Evolutionary conservation across 2,113 vertebrate genomes (phyloP).

Genomic region (Corythaixoides concolor): DNA sequence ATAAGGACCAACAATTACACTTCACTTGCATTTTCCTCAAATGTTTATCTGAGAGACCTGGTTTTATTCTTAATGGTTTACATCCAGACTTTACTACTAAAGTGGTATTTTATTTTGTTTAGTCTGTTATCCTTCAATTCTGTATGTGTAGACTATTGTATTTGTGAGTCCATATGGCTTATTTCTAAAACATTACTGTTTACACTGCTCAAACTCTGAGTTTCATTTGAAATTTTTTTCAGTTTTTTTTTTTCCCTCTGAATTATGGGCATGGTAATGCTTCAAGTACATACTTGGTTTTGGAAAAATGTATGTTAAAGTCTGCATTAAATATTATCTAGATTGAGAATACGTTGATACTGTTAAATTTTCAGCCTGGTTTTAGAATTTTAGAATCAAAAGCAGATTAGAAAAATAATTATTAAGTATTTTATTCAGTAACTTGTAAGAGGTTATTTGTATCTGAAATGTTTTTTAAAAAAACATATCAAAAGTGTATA

Average conservation of each 20-base stretch:
- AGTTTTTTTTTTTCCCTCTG: not conserved
- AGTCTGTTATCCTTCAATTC: not conserved
- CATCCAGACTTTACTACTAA: not conserved
- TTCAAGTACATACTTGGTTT: not conserved
- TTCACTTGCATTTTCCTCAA: not conserved
- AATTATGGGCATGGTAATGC: not conserved
- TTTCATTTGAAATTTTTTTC: not conserved
- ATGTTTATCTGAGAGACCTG: not conserved
- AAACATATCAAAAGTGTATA: not conserved
- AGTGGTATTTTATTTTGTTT: not conserved
- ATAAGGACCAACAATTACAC: fast-evolving
- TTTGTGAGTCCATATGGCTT: not conserved
- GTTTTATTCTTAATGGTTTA: not conserved
- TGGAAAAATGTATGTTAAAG: not conserved
- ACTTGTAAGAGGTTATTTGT: not conserved
- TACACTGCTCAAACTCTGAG: not conserved
- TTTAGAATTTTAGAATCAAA: not conserved
- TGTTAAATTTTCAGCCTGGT: not conserved
- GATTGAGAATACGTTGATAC: not conserved
- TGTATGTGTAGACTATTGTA: not conserved
- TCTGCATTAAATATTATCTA: not conserved
- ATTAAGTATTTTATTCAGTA: not conserved
- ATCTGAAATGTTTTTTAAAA: not conserved
- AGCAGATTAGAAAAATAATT: not conserved
- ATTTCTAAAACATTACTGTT: not conserved